Percentiles rank a stretch among this genome's conserved stretches.
Conservation (phyloP, 2,113 vertebrate species). For the Salvelinus sp. region DNA sequence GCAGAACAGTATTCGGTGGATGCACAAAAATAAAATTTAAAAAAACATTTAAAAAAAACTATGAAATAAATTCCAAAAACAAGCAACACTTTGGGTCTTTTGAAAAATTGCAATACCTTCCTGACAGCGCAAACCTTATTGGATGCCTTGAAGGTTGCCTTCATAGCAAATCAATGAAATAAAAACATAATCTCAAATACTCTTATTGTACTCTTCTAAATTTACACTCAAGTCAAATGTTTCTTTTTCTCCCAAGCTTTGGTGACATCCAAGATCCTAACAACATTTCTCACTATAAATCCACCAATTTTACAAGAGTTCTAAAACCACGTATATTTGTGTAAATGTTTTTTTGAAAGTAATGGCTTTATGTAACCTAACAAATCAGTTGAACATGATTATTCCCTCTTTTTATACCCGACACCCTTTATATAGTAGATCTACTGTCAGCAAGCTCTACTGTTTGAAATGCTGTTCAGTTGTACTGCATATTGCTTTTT, state of each 20-base stretch:
- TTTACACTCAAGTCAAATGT: neutral
- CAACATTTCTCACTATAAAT: no score
- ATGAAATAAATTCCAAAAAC: slow-evolving; percentile 15
- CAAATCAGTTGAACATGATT: no score
- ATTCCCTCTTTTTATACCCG: neutral
- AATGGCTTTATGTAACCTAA: no score
- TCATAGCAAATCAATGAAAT: neutral
- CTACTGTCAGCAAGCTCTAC: no score
- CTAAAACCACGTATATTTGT: no score
- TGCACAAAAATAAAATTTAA: slow-evolving; percentile 10
- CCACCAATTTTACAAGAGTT: no score
- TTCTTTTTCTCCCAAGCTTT: neutral
- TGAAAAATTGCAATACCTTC: slow-evolving; percentile 5
- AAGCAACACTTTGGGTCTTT: slow-evolving; percentile 8
- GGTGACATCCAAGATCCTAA: no score
- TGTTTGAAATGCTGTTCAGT: slow-evolving; percentile 47
- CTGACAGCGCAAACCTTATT: neutral
- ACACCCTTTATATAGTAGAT: neutral
- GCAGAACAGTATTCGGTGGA: slow-evolving; percentile 27
- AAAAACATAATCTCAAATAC: slow-evolving; percentile 12
- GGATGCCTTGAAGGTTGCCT: neutral
- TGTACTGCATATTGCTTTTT: slow-evolving; percentile 70
- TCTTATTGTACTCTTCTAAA: slow-evolving; percentile 1
- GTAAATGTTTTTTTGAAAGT: no score
- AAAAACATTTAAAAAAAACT: slow-evolving; percentile 9